Evolutionary conservation across 2,888 invertebrate genomes (phyloP).

Genomic region (Blastobasis adustella): DNA sequence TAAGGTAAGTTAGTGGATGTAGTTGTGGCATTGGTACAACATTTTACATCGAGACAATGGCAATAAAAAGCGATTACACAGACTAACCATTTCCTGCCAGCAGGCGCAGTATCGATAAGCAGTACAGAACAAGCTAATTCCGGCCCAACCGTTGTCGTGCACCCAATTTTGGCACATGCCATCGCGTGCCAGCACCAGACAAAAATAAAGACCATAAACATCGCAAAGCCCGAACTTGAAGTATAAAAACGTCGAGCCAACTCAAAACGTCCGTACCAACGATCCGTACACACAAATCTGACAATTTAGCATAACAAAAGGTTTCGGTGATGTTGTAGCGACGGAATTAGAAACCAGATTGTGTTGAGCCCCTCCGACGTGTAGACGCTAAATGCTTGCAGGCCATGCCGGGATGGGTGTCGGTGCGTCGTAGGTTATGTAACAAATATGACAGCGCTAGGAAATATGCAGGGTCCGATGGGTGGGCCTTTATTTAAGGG

Average conservation of each 20-base stretch:
- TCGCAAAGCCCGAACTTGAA: slow-evolving; percentile 3
- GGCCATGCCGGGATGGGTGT: slow-evolving; percentile 14
- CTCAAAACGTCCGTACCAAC: slow-evolving; percentile 1
- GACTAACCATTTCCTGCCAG: too few species aligned
- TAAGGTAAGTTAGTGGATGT: too few species aligned
- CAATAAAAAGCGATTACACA: too few species aligned
- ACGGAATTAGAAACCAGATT: slow-evolving; percentile 14
- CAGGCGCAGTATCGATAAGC: too few species aligned
- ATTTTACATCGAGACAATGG: too few species aligned
- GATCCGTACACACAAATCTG: slow-evolving; percentile 13
- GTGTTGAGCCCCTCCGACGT: slow-evolving; percentile 8
- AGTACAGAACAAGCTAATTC: too few species aligned
- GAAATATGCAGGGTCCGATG: slow-evolving; percentile 31
- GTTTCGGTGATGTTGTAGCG: slow-evolving; percentile 21
- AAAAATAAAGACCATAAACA: slow-evolving; percentile 3
- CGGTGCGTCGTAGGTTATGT: slow-evolving; percentile 15
- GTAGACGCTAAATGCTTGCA: slow-evolving; percentile 1
- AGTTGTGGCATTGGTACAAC: too few species aligned
- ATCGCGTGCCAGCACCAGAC: background rate
- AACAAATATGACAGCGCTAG: slow-evolving; percentile 25
- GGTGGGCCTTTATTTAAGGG: slow-evolving; percentile 26
- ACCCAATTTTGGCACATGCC: background rate
- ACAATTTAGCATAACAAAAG: slow-evolving; percentile 23
- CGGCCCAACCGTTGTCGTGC: too few species aligned
- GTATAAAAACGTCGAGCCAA: slow-evolving; percentile 13